Base-by-base conservation (phyloP, 2,797 vertebrate species). In the Cynodonichthys magdalenae region DNA sequence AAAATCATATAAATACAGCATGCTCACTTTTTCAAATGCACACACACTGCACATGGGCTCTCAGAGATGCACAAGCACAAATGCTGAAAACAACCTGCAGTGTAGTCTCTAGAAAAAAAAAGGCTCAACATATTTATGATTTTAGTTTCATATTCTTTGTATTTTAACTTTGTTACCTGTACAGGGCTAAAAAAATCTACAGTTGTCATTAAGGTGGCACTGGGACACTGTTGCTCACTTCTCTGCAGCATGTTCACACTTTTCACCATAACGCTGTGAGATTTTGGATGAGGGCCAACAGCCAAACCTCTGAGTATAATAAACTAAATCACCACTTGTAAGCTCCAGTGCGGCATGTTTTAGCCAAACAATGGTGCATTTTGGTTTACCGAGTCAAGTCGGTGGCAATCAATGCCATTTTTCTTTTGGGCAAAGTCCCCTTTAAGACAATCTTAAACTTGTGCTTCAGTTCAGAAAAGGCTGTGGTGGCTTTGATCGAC, bases 401-500 rank as follows among this genome's bases (percentile, higher is more conserved):
- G 59, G 69, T 56, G 81, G 80, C 79, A 88, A 90, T 91, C 89
- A 91, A 90, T 92, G 75, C 77, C 77, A 77, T 92, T 88, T 24
- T 90, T 77, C 79, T 84, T 89, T 85, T 84, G 69, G 74, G 64
- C 85, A 69, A 9, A 75, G 82, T 85, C 72, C 77, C 81, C 71
- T 90, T 90, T 89, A 84, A 89, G 81, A 89, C 87, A 89, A 92
- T 92, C 90, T 87, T 77, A 88, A 92, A 92, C 86, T 92, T 93
- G 89, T 90, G 84, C 92, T 89, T 80, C 87, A 89, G 88, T 91
- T 92, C 91, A 92, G 86, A 87, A 88, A 63, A 87, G 79, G 74
- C 83, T 67, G 76, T 62, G 85, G 74, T 70, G 75, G 92, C 93
- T 94, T 94, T 94, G 93, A 94, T 94, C 93, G 81, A 63, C 90